These are phyloP conservation scores for Campopleginae sp. DNA, from an alignment of 2,888 invertebrate species.

Conservation along the genomic window DNA sequence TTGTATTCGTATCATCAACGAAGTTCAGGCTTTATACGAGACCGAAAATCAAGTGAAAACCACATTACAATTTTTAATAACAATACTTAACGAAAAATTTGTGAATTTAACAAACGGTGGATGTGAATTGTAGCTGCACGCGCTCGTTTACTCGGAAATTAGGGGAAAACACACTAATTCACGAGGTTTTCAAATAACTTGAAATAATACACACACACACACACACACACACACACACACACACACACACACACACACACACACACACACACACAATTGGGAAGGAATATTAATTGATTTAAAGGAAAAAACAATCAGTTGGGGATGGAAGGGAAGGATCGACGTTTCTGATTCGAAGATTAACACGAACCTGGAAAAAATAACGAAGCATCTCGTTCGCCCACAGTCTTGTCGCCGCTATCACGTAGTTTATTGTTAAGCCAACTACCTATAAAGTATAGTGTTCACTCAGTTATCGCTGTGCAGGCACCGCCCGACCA, in stretches of 20 bases:
- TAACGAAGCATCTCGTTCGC: slow-evolving; percentile 67
- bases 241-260: background rate
- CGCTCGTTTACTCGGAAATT: slow-evolving; percentile 50
- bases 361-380: background rate
- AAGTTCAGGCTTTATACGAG: slow-evolving; percentile 1
- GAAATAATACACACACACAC: too few relatives aligned
- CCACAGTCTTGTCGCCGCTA: slow-evolving; percentile 74
- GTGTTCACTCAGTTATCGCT: slow-evolving; percentile 70
- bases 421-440: slow-evolving; percentile 73
- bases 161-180: slow-evolving; percentile 1
- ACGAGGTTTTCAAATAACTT: slow-evolving; percentile 6
- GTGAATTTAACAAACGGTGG: slow-evolving; percentile 48
- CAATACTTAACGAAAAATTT: slow-evolving; percentile 53
- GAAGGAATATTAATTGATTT: background rate
- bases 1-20: slow-evolving; percentile 42
- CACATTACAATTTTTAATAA: slow-evolving; percentile 52
- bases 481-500: slow-evolving; percentile 66
- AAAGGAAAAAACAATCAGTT: background rate
- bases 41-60: slow-evolving; percentile 19
- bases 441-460: slow-evolving; percentile 66
- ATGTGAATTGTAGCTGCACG: slow-evolving; percentile 65
- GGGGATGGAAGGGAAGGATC: slow-evolving; percentile 15
- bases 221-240: background rate
- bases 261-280: background rate
- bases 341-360: slow-evolving; percentile 13